These are phyloP conservation scores for Threskiornis aethiopicus DNA, from an alignment of 2,797 vertebrate species.

Conservation along the genomic window DNA sequence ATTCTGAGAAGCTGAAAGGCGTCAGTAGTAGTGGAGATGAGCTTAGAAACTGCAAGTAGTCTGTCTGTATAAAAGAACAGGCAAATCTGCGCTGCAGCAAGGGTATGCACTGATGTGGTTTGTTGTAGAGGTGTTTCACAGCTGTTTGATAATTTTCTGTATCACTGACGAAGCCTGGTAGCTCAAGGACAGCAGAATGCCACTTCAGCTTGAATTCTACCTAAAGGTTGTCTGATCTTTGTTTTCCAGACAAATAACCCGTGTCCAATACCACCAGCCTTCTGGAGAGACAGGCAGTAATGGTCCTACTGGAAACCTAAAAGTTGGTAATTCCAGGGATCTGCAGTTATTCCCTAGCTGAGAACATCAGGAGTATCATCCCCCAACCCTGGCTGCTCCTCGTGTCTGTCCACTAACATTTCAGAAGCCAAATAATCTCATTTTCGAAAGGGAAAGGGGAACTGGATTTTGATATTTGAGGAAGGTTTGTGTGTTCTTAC, in stretches of 20 bases:
- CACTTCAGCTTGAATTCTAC: neutral
- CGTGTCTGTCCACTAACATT: neutral
- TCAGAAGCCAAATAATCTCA: neutral
- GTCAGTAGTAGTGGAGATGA: neutral
- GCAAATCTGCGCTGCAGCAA: neutral
- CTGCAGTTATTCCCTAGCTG: neutral
- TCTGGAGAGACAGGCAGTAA: neutral
- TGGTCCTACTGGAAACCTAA: neutral
- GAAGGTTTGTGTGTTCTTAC: neutral
- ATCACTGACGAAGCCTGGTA: neutral
- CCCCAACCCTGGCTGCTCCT: neutral
- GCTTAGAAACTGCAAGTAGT: neutral
- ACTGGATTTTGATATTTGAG: neutral
- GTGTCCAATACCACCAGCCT: neutral
- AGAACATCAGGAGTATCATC: neutral
- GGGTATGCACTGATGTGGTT: neutral
- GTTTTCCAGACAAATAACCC: neutral
- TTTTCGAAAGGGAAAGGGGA: neutral
- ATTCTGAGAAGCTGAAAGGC: neutral
- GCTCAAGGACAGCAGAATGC: neutral
- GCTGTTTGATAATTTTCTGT: neutral
- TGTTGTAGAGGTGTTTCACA: neutral
- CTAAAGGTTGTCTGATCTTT: neutral
- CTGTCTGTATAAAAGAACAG: neutral
- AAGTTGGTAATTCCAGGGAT: neutral